phyloP scores from a whole-genome alignment of 2,113 vertebrate genomes.

The Cichladusa arquata region DNA sequence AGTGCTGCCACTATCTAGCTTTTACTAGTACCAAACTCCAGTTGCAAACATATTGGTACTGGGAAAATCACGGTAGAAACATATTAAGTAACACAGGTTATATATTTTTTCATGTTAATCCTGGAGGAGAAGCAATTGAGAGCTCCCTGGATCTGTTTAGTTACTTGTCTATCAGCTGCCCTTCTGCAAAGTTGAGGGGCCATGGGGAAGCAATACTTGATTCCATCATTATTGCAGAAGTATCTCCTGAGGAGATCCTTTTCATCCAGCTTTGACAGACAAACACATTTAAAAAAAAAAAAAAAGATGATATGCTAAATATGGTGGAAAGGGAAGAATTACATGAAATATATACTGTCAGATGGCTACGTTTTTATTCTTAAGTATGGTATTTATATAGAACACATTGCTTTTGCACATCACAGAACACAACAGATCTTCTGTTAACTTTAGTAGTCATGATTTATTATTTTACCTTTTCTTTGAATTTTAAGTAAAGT shows the following conservation, averaged over 20 bases:
- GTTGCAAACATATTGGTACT: neutral
- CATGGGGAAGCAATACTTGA: neutral
- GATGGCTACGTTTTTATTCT: fast-evolving
- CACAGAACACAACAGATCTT: neutral
- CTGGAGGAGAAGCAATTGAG: neutral
- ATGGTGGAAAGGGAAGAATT: neutral
- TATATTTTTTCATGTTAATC: neutral
- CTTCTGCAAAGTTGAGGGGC: neutral
- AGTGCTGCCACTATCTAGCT: neutral
- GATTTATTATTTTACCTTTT: neutral
- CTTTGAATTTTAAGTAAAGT: neutral
- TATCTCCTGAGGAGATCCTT: neutral
- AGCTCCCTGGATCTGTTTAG: neutral
- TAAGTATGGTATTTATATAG: neutral
- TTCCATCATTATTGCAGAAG: neutral
- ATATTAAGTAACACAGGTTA: neutral
- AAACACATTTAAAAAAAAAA: neutral
- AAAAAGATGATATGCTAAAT: neutral
- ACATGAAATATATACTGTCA: neutral
- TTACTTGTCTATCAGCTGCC: neutral
- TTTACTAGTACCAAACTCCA: neutral
- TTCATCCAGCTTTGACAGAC: neutral
- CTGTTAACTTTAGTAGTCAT: neutral
- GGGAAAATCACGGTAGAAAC: neutral
- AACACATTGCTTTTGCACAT: constrained; percentile 33